Evolutionary conservation across 2,888 invertebrate genomes (phyloP), one percentile per base, ranked within the genome.

Genomic region (Pemphredon lugubris): DNA sequence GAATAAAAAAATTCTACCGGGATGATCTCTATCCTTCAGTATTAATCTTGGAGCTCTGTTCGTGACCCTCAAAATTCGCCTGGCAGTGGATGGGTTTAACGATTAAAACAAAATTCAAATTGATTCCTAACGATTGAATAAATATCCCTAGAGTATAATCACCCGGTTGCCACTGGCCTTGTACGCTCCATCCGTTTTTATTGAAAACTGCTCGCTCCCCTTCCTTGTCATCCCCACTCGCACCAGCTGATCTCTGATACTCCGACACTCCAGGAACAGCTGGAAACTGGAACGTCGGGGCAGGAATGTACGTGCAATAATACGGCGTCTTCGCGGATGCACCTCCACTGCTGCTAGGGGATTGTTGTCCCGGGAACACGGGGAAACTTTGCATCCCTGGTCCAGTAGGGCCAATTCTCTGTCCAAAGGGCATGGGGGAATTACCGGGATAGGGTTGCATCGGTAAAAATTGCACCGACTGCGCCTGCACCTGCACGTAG

Each of bases 261-360:
- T 83, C 82, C 2, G 79, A 61, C 0, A 80, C 67, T 23, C 76
- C 81, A 4, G 83, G 78, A 13, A 81, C 68, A 11, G 73, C 39
- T 1, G 85, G 82, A 23, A 83, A 83, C 37, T 84, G 85, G 34
- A 77, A 82, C 0, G 77, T 78, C 6, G 86, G 83, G 0, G 75
- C 57, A 2, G 84, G 83, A 20, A 86, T 73, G 40, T 84, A 85
- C 0, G 81, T 77, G 65, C 88, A 89, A 60, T 84, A 85, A 58
- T 84, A 81, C 0, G 75, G 74, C 0, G 50, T 5, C 6, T 26
- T 60, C 0, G n/a, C 13, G 1, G 23, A 2, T 1, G 13, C 14
- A 14, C 39, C 32, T 1, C 18, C 32, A 0, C 3, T 18, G 3
- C 7, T 20, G 6, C 14, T 51, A 4, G 39, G 11, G 2, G 21